These are phyloP conservation scores for Dreissena rostriformis DNA, from an alignment of 1,140 invertebrate species.

Conservation along the genomic window DNA sequence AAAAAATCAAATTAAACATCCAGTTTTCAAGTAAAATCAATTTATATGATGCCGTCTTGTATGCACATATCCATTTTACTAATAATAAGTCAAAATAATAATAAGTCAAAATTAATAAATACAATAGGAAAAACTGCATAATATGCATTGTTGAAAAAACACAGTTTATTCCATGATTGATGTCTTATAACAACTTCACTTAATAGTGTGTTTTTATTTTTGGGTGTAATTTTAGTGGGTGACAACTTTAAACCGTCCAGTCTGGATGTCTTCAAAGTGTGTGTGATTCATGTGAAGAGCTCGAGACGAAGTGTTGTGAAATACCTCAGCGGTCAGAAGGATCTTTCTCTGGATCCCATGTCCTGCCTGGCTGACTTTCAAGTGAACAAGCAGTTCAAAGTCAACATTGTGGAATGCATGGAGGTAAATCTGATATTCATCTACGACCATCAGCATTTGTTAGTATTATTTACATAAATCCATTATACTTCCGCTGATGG, in stretches of 20 bases:
- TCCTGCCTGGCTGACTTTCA: background rate
- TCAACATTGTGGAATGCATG: slow-evolving; percentile 26
- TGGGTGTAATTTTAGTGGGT: no score
- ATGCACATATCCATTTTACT: no score
- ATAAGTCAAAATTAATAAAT: no score
- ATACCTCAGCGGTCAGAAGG: slow-evolving; percentile 32
- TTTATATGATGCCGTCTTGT: no score
- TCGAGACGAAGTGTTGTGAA: slow-evolving; percentile 16
- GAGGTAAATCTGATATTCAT: slow-evolving; percentile 6
- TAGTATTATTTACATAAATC: background rate
- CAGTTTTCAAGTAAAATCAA: no score
- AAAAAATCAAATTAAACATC: no score
- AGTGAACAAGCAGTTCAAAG: slow-evolving; percentile 23
- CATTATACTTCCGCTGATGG: background rate
- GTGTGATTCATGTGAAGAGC: slow-evolving; percentile 13
- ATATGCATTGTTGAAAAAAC: no score
- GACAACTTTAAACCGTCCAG: background rate
- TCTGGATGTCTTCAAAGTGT: slow-evolving; percentile 34
- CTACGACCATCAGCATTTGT: background rate
- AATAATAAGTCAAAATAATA: no score
- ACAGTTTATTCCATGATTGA: no score
- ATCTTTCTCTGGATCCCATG: slow-evolving; percentile 4
- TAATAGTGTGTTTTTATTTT: no score
- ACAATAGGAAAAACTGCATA: no score
- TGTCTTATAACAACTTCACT: no score